These are phyloP conservation scores for Idaea aversata DNA, from an alignment of 2,888 invertebrate species.

Conservation along the genomic window DNA sequence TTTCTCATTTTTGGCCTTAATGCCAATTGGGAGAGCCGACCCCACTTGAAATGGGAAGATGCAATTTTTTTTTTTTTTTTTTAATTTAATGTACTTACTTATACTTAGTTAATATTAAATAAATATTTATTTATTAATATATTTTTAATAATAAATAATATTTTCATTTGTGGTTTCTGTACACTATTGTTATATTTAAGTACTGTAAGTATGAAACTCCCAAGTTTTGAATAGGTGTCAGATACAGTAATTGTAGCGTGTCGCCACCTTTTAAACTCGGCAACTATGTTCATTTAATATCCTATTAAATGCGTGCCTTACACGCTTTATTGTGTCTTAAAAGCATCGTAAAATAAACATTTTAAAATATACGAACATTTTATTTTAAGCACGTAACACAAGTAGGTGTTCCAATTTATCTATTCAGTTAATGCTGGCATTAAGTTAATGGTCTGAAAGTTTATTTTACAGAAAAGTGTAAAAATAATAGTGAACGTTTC, in stretches of 20 bases:
- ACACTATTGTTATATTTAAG: constrained; percentile 23
- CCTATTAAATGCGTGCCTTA: constrained; percentile 42
- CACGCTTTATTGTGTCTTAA: constrained; percentile 42
- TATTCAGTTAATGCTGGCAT: not conserved
- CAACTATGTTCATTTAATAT: constrained; percentile 51
- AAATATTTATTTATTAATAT: too few relatives aligned
- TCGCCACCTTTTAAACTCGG: constrained; percentile 43
- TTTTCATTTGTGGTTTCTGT: not conserved
- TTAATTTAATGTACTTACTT: too few relatives aligned
- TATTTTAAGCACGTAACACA: constrained; percentile 1
- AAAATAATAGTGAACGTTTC: not conserved
- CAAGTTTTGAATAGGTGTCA: constrained; percentile 36
- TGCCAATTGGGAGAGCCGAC: too few relatives aligned
- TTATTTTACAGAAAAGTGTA: not conserved
- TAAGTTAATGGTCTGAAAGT: constrained; percentile 1
- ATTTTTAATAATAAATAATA: too few relatives aligned
- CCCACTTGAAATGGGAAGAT: too few relatives aligned
- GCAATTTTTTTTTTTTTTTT: too few relatives aligned
- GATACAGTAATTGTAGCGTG: constrained; percentile 45
- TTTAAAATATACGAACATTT: constrained; percentile 20
- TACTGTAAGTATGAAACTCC: constrained; percentile 14
- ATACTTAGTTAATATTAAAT: too few relatives aligned
- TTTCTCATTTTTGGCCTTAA: too few relatives aligned
- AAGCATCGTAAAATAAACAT: constrained; percentile 43
- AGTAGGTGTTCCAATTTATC: constrained; percentile 1